These are phyloP conservation scores for Chlorocebus sabaeus DNA, from an alignment of 2,113 vertebrate species.

Conservation along the genomic window DNA sequence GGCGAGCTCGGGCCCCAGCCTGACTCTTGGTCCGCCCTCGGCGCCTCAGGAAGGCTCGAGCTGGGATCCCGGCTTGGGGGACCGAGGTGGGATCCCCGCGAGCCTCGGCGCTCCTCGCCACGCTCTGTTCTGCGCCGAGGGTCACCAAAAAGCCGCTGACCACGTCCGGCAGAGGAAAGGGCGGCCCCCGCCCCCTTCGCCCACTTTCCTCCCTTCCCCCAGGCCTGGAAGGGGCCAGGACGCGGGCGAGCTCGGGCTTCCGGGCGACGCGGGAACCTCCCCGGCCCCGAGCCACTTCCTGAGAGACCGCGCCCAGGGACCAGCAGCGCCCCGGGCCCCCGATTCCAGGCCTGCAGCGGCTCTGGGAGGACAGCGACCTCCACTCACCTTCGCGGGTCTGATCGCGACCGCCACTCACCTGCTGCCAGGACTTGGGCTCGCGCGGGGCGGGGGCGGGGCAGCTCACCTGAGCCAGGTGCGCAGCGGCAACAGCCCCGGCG, in stretches of 20 bases:
- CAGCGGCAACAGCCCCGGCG: neutral
- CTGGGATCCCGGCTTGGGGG: neutral
- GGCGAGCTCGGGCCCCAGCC: neutral
- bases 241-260: neutral
- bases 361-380: neutral
- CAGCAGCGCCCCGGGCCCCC: neutral
- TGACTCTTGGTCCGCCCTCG: too few species aligned
- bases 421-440: neutral
- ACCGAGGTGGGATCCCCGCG: neutral
- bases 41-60: neutral
- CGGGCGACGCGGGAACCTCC: neutral
- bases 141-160: neutral
- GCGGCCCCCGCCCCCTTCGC: neutral
- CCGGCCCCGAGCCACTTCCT: slow-evolving; percentile 11
- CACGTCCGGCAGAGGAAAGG: neutral
- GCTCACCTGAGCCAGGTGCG: slow-evolving; percentile 67
- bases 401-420: slow-evolving; percentile 5
- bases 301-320: neutral
- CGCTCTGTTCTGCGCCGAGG: neutral
- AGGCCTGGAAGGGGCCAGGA: neutral
- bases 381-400: neutral
- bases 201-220: neutral
- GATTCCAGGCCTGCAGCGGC: neutral
- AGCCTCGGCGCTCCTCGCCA: neutral
- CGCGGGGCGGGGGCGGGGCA: neutral